Percentiles rank a stretch among this genome's conserved stretches.
Evolutionary conservation across 1,140 invertebrate genomes (phyloP).

Genomic region (Tetraneura akinire): DNA sequence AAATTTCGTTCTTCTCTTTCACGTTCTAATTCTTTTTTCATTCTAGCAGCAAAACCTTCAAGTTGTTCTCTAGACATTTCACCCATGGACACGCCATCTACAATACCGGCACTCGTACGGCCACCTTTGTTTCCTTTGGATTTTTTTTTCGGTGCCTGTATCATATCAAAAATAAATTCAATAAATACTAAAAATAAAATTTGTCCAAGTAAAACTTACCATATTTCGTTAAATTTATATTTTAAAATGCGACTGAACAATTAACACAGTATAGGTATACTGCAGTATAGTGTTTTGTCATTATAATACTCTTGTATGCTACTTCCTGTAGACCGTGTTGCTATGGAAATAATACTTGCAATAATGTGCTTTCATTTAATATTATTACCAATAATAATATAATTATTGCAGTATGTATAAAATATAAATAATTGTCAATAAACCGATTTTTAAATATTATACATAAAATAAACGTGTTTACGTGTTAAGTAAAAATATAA

Average conservation of each 20-base stretch:
- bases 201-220: neutral
- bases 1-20: slow-evolving; percentile 94
- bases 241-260: neutral
- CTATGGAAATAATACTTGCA: neutral
- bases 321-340: neutral
- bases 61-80: slow-evolving; percentile 93
- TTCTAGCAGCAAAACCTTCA: slow-evolving; percentile 80
- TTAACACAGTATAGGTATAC: neutral
- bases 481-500: no score
- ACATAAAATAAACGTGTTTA: no score
- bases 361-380: no score
- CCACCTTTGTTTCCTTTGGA: slow-evolving; percentile 57
- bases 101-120: slow-evolving; percentile 64
- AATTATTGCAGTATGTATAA: no score
- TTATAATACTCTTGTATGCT: neutral
- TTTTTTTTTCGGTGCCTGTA: slow-evolving; percentile 54
- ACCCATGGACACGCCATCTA: slow-evolving; percentile 86
- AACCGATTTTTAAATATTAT: no score
- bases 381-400: no score
- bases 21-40: slow-evolving; percentile 89
- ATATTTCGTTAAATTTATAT: neutral
- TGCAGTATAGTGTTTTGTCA: slow-evolving; percentile 8
- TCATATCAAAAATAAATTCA: neutral
- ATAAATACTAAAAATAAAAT: neutral
- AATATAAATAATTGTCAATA: no score